phyloP scores from a whole-genome alignment of 2,113 vertebrate species.

The Takifugu flavidus region DNA sequence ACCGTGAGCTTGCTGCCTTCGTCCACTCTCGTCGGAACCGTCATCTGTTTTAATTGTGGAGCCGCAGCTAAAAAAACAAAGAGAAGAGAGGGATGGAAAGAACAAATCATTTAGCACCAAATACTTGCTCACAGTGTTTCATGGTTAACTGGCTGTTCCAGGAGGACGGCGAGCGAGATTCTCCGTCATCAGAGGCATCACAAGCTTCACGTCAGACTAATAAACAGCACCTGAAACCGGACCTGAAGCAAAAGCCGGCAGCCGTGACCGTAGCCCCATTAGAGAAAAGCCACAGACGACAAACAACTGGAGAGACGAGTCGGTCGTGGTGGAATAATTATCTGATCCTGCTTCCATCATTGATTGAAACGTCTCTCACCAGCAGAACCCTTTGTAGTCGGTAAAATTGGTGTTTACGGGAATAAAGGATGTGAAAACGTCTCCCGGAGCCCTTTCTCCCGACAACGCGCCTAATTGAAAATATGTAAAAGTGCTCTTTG shows the following conservation, averaged over 20 bases:
- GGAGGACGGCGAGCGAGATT: constrained; percentile 18
- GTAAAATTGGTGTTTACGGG: too few relatives aligned
- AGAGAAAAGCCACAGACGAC: constrained; percentile 7
- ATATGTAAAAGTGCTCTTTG: neutral
- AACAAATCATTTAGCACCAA: constrained; percentile 15
- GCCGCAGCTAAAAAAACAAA: constrained; percentile 72
- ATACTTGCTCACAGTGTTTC: constrained; percentile 9
- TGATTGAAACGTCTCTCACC: neutral
- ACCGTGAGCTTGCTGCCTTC: constrained; percentile 86
- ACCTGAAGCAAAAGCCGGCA: constrained; percentile 22
- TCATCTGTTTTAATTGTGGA: constrained; percentile 91
- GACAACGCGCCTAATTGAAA: neutral
- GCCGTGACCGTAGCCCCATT: constrained; percentile 6
- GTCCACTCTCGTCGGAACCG: constrained; percentile 78
- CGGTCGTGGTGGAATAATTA: constrained; percentile 1
- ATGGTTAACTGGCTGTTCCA: constrained; percentile 9
- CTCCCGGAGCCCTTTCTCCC: neutral
- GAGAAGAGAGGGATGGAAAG: constrained; percentile 18
- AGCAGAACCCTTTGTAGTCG: too few relatives aligned
- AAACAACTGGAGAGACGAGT: neutral
- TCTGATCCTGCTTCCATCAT: constrained; percentile 3
- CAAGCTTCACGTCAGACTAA: constrained; percentile 49
- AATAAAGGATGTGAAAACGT: neutral
- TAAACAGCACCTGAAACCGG: constrained; percentile 56
- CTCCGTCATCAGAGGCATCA: constrained; percentile 64